Base-by-base conservation (phyloP, 1,140 invertebrate genomes). In the Zaprionus ghesquierei region DNA sequence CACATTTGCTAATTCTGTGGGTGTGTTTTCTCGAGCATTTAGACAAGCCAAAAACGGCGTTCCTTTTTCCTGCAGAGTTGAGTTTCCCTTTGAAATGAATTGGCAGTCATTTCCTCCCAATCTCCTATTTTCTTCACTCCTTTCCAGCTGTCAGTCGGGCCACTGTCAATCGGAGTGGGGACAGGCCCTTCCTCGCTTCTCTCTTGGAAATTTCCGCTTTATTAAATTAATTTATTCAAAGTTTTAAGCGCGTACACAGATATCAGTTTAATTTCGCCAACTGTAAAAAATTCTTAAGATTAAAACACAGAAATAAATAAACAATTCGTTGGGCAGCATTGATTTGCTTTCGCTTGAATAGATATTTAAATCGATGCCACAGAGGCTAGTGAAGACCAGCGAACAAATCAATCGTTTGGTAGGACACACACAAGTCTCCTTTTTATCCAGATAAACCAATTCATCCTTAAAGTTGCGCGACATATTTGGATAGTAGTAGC, bases 1-100 rank as follows among this genome's bases (percentile, higher is more conserved):
- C 35, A 15, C 53, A 68, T 74, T 74, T 62, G 59, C 71, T 75
- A 75, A 75, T 75, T 69, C 44, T 54, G 44, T 70, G 66, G 71
- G 71, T 69, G 71, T 74, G 65, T 69, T 74, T 74, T 69, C 50
- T 55, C 49, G 29, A 51, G 38, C 33, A 69, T 62, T 56, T 69
- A 69, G 58, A 49, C 38, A 56, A 73, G 70, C 56, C 56, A 69
- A 49, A 35, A 50, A 29, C 2, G 12, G 5, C 23, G 25, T n/a
- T n/a, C 27, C 27, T 25, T 44, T 23, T 8, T 29, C n/a, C 0
- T 12, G 2, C 3, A 33, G 29, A 41, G 25, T 31, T 51, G 46
- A 62, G 46, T 69, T 73, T 55, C 65, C 51, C 41, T 73, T 69
- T 73, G 65, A 73, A 62, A 73, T 61, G 18, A 59, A 74, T 50